Evolutionary conservation across 2,888 invertebrate genomes (phyloP).

Genomic region (Psococerastis gibbosa): DNA sequence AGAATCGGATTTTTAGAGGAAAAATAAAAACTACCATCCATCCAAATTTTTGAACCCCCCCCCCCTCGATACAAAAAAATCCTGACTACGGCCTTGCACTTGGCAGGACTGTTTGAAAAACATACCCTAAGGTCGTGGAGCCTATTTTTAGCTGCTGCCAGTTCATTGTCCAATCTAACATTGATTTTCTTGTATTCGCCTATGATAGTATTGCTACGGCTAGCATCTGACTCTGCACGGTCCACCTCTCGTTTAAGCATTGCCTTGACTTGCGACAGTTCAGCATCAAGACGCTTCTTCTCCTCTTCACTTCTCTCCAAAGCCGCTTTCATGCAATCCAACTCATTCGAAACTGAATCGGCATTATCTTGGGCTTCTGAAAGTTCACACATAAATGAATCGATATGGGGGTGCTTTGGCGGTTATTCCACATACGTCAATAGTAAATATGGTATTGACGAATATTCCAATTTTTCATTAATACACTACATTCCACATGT

Average conservation of each 20-base stretch:
- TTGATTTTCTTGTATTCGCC: constrained; percentile 81
- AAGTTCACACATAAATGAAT: constrained; percentile 17
- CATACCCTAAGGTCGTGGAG: constrained; percentile 44
- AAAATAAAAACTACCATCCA: no score
- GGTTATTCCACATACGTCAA: no score
- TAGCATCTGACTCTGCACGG: constrained; percentile 49
- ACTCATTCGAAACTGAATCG: constrained; percentile 35
- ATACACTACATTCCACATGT: no score
- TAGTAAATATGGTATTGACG: no score
- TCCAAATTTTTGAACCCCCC: no score
- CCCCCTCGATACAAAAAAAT: no score
- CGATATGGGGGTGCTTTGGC: no score
- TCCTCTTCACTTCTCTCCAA: constrained; percentile 54
- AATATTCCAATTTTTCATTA: no score
- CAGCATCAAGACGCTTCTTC: constrained; percentile 45
- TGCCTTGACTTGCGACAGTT: constrained; percentile 44
- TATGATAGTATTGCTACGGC: constrained; percentile 62
- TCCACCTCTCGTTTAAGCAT: constrained; percentile 57
- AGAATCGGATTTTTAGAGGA: no score
- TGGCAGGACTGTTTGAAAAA: no score
- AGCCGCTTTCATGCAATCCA: constrained; percentile 32
- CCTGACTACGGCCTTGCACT: no score
- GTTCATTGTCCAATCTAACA: constrained; percentile 66
- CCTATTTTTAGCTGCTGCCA: constrained; percentile 42
- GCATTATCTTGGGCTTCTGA: constrained; percentile 38